A percentile compares a stretch with the other conserved stretches of the same genome.
phyloP scores from a whole-genome alignment of 1,140 invertebrate species.

The Brachionus angularis region DNA sequence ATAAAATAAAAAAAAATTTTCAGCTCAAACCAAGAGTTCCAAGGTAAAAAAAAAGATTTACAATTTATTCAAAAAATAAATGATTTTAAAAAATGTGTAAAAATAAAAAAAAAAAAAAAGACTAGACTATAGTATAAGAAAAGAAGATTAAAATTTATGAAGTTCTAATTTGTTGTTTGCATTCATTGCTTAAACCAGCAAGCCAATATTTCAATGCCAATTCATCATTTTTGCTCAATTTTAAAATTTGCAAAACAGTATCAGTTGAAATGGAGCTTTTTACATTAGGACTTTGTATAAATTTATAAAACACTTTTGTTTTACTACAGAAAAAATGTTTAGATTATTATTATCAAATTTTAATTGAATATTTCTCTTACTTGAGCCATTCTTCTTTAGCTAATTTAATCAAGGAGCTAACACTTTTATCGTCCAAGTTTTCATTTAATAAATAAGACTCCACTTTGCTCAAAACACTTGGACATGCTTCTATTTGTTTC shows the following conservation, averaged over 20 bases:
- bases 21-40: no score
- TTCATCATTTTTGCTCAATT: constrained; percentile 30
- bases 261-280: not conserved
- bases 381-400: constrained; percentile 41
- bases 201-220: constrained; percentile 41
- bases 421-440: constrained; percentile 12
- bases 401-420: not conserved
- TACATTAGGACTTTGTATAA: constrained; percentile 8
- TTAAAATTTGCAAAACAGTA: not conserved
- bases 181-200: constrained; percentile 29
- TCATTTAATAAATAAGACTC: constrained; percentile 7
- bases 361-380: not conserved
- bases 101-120: constrained; percentile 16
- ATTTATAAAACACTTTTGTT: constrained; percentile 42
- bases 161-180: constrained; percentile 29
- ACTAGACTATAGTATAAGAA: constrained; percentile 6
- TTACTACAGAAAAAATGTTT: constrained; percentile 11
- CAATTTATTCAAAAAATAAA: constrained; percentile 13
- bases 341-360: not conserved
- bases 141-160: constrained; percentile 4
- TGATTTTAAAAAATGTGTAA: constrained; percentile 13
- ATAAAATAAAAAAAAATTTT: no score
- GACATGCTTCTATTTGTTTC: not conserved
- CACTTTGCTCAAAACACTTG: constrained; percentile 9
- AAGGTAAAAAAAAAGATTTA: not conserved